Conservation (phyloP, 2,888 invertebrate genomes). For the Myopa testacea region DNA sequence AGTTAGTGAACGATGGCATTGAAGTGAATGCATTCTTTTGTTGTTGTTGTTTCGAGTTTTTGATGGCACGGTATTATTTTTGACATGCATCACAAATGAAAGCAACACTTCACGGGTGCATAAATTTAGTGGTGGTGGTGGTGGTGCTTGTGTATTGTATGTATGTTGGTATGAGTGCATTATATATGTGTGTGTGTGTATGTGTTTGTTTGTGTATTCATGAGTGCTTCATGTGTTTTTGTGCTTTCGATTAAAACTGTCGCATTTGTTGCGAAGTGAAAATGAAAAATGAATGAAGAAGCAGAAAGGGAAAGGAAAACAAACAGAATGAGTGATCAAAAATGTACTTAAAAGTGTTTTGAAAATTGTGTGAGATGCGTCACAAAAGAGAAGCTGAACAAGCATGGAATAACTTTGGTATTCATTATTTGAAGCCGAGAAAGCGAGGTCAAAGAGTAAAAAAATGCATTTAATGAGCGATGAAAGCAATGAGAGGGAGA, state of each 20-base stretch:
- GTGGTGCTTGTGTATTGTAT: not conserved
- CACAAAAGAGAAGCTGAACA: too few species aligned
- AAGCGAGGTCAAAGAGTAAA: not conserved
- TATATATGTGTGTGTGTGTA: not conserved
- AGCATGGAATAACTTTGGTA: too few species aligned
- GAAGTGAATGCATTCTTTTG: conserved; percentile 1
- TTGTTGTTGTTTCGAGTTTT: not conserved
- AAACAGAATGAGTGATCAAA: conserved; percentile 4
- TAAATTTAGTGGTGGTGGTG: conserved; percentile 1
- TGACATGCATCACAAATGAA: conserved; percentile 22
- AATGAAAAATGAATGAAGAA: conserved; percentile 5
- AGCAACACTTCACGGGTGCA: conserved; percentile 39
- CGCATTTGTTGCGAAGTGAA: conserved; percentile 18
- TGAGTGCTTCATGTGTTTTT: conserved; percentile 18
- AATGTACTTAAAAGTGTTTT: not conserved
- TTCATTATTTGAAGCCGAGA: not conserved
- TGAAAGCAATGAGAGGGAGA: not conserved
- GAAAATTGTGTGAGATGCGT: too few species aligned
- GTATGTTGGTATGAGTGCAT: conserved; percentile 30
- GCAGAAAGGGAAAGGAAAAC: conserved; percentile 15
- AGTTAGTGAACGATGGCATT: conserved; percentile 4
- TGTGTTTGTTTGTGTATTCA: conserved; percentile 11
- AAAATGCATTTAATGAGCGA: not conserved
- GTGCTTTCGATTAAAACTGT: conserved; percentile 18
- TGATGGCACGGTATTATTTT: not conserved